phyloP scores from a whole-genome alignment of 2,888 invertebrate species.

The Chrysolina oricalcia region DNA sequence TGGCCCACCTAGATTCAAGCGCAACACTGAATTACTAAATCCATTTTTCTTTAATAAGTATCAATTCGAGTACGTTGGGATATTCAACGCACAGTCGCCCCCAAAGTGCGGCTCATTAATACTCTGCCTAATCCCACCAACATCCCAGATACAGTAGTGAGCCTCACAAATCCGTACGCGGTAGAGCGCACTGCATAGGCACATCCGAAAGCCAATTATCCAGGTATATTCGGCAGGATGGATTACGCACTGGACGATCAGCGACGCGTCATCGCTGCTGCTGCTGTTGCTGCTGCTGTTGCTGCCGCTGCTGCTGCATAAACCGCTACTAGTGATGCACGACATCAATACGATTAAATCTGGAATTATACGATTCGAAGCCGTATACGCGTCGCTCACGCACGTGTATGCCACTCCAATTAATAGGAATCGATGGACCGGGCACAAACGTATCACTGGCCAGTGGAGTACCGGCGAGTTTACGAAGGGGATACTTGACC shows the following conservation, averaged over 20 bases:
- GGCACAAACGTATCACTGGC: neutral
- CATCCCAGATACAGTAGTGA: neutral
- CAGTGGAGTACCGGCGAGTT: neutral
- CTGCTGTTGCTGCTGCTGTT: slow-evolving; percentile 4
- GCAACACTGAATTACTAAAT: too few species aligned
- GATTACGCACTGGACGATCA: neutral
- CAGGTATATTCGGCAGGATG: slow-evolving; percentile 11
- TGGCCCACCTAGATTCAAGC: too few species aligned
- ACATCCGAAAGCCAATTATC: neutral
- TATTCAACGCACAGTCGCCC: neutral
- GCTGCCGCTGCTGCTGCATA: slow-evolving; percentile 12
- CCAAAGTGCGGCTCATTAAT: neutral
- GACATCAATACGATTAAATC: slow-evolving; percentile 33
- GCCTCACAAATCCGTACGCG: neutral
- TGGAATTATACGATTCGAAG: slow-evolving; percentile 22
- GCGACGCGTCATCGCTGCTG: neutral
- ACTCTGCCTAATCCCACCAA: neutral
- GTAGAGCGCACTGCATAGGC: neutral
- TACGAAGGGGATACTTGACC: neutral
- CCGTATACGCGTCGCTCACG: slow-evolving; percentile 14
- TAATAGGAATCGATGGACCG: slow-evolving; percentile 11
- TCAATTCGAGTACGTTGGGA: neutral
- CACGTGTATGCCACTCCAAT: slow-evolving; percentile 22
- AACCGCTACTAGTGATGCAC: slow-evolving; percentile 30
- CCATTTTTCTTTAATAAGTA: too few species aligned